These are phyloP conservation scores for Sitta carolinensis DNA, from an alignment of 2,797 vertebrate genomes.

Conservation along the genomic window DNA sequence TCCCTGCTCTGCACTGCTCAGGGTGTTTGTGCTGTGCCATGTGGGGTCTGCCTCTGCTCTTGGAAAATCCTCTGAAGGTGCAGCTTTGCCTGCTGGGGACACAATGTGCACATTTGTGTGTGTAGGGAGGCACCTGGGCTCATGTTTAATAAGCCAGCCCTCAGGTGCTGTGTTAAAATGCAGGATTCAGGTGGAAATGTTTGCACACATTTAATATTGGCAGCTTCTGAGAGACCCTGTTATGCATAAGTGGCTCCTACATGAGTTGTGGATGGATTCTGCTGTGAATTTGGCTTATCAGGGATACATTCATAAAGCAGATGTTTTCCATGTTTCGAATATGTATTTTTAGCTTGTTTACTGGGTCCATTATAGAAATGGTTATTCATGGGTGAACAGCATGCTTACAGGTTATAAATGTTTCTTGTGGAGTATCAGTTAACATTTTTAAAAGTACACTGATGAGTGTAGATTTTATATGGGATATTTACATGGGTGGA, in stretches of 20 bases:
- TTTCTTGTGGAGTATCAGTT: not conserved
- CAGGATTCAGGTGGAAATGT: not conserved
- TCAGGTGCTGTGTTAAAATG: not conserved
- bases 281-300: not conserved
- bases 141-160: not conserved
- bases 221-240: not conserved
- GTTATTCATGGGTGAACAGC: not conserved
- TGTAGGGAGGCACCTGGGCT: not conserved
- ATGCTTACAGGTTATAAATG: not conserved
- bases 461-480: not conserved
- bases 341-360: conserved; percentile 39
- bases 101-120: rapidly evolving
- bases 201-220: not conserved
- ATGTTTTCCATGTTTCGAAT: not conserved
- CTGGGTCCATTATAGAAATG: not conserved
- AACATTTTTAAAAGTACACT: not conserved
- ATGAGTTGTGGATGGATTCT: not conserved
- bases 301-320: not conserved
- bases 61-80: not conserved
- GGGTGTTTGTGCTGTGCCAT: rapidly evolving
- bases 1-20: not conserved
- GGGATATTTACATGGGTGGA: not conserved
- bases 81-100: not conserved
- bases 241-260: not conserved
- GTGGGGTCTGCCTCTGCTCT: rapidly evolving